phyloP scores from a whole-genome alignment of 2,113 vertebrate genomes.

The Hippocampus guttulatus region DNA sequence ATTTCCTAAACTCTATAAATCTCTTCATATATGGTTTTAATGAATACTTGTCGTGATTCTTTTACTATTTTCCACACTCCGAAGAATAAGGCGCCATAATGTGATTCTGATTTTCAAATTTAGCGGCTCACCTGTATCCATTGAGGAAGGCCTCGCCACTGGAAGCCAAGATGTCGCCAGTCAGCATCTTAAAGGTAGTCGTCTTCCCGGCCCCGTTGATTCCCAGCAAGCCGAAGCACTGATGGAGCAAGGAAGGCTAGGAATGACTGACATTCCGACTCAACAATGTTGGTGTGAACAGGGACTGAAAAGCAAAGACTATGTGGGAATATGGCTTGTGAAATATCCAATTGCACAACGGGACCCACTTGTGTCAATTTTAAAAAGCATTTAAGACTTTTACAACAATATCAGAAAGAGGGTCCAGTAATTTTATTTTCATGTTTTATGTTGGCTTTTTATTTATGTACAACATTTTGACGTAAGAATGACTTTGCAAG shows the following conservation, averaged over 20 bases:
- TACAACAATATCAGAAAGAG: not conserved
- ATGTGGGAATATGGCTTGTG: not conserved
- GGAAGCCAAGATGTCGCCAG: constrained; percentile 90
- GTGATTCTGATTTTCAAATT: no score
- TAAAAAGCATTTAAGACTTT: not conserved
- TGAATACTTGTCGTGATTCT: no score
- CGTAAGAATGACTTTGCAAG: no score
- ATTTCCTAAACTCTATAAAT: no score
- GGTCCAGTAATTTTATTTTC: no score
- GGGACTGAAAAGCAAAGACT: not conserved
- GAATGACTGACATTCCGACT: not conserved
- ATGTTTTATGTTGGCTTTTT: no score
- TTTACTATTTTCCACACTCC: no score
- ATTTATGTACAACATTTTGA: no score
- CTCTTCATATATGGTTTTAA: no score
- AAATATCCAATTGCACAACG: no score
- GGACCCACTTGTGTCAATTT: no score
- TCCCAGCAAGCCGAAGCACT: constrained; percentile 98
- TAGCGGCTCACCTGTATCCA: constrained; percentile 83
- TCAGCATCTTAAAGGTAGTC: constrained; percentile 98
- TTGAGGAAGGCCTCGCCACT: constrained; percentile 92
- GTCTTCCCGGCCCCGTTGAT: constrained; percentile 98
- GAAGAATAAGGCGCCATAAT: no score
- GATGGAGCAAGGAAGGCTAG: constrained; percentile 8
- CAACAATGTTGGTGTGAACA: not conserved